Evolutionary conservation across 2,797 vertebrate genomes (phyloP).

Genomic region (Epinephelus awoara): DNA sequence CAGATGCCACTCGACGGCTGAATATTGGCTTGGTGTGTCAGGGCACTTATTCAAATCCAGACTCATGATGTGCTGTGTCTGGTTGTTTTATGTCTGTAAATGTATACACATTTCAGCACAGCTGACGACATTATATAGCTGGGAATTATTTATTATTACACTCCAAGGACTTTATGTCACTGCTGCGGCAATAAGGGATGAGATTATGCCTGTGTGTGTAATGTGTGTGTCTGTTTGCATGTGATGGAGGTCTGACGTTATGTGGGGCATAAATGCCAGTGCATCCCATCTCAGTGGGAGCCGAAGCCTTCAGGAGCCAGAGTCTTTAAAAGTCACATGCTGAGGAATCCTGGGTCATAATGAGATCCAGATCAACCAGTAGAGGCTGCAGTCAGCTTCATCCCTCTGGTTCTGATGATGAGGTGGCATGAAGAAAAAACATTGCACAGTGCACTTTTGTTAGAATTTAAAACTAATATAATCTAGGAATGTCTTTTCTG

Average conservation of each 20-base stretch:
- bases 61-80: slow-evolving; percentile 13
- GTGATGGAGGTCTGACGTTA: slow-evolving; percentile 43
- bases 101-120: slow-evolving; percentile 8
- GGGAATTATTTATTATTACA: slow-evolving; percentile 24
- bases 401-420: slow-evolving; percentile 68
- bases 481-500: slow-evolving; percentile 36
- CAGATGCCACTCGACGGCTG: too few relatives aligned
- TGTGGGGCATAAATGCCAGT: slow-evolving; percentile 60
- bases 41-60: too few relatives aligned
- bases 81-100: slow-evolving; percentile 13
- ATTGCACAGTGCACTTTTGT: slow-evolving; percentile 18
- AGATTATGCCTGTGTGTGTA: slow-evolving; percentile 17
- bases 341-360: slow-evolving; percentile 78
- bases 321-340: slow-evolving; percentile 75
- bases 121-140: slow-evolving; percentile 30
- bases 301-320: slow-evolving; percentile 64
- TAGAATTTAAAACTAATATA: slow-evolving; percentile 36
- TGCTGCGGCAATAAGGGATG: slow-evolving; percentile 19
- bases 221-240: slow-evolving; percentile 10
- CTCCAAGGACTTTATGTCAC: slow-evolving; percentile 26
- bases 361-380: slow-evolving; percentile 80
- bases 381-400: slow-evolving; percentile 54
- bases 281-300: slow-evolving; percentile 69
- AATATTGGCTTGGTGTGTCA: too few relatives aligned
- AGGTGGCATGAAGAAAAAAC: slow-evolving; percentile 43